Evolutionary conservation across 2,113 vertebrate species (phyloP).

Genomic region (Pluvialis apricaria): DNA sequence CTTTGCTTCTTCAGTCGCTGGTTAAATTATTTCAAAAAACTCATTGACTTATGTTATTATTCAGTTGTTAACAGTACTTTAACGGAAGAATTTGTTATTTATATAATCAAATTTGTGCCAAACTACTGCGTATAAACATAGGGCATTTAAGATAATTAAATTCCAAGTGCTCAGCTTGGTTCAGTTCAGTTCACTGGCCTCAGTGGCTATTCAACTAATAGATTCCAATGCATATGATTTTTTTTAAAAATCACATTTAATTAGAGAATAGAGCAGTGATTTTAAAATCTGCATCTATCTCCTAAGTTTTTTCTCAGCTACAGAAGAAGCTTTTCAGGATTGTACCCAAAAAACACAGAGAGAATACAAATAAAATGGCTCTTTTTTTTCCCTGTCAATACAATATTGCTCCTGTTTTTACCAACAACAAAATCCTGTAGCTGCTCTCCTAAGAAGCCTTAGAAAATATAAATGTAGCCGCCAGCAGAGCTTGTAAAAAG

Average conservation of each 20-base stretch:
- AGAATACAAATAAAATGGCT: background rate
- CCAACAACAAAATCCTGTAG: background rate
- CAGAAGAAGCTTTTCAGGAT: background rate
- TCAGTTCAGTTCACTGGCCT: background rate
- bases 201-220: background rate
- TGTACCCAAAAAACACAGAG: rapidly evolving
- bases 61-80: background rate
- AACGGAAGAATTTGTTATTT: background rate
- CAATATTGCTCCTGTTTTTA: background rate
- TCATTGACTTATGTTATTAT: background rate
- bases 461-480: background rate
- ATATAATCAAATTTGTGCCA: constrained; percentile 6
- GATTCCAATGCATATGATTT: background rate
- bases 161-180: background rate
- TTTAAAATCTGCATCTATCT: background rate
- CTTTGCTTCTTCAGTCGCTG: background rate
- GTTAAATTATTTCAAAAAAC: background rate
- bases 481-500: background rate
- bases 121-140: background rate
- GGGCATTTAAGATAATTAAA: background rate
- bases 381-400: rapidly evolving
- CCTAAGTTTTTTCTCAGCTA: background rate
- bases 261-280: background rate
- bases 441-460: background rate
- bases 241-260: background rate